Conservation (phyloP, 2,888 invertebrate genomes). For the Griposia aprilina region DNA sequence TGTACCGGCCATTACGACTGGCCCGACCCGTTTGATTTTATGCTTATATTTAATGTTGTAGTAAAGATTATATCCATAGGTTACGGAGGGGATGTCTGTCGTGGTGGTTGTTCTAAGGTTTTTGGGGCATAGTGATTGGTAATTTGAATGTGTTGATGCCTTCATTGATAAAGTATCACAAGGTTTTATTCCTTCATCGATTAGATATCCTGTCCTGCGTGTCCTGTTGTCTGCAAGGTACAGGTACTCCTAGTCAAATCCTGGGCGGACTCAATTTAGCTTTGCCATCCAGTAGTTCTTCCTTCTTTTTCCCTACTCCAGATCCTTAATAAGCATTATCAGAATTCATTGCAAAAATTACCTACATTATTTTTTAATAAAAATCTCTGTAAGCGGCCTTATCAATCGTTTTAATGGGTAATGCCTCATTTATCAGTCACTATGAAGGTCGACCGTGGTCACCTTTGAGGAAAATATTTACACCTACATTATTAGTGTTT, state of each 20-base stretch:
- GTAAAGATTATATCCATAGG: slow-evolving; percentile 21
- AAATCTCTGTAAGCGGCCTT: slow-evolving; percentile 26
- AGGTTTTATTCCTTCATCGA: background rate
- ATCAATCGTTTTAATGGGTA: slow-evolving; percentile 40
- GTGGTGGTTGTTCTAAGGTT: background rate
- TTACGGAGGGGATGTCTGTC: background rate
- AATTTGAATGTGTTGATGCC: slow-evolving; percentile 2
- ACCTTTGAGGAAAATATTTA: slow-evolving; percentile 67
- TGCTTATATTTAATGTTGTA: slow-evolving; percentile 38
- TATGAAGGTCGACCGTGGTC: slow-evolving; percentile 65
- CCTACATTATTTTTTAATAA: slow-evolving; percentile 22
- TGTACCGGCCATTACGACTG: slow-evolving; percentile 42
- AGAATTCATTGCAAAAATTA: background rate
- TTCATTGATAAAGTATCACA: background rate
- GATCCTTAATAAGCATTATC: background rate
- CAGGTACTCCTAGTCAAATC: background rate
- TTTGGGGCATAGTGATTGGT: background rate
- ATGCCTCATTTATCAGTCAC: slow-evolving; percentile 65
- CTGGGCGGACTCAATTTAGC: background rate
- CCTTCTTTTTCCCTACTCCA: background rate
- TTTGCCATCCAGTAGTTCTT: too few relatives aligned
- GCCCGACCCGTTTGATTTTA: slow-evolving; percentile 56
- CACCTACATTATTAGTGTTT: slow-evolving; percentile 28
- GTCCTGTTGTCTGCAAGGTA: too few relatives aligned
- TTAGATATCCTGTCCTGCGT: background rate